Base-by-base conservation (phyloP, 1,140 invertebrate species). In the Drosophila rhopaloa region DNA sequence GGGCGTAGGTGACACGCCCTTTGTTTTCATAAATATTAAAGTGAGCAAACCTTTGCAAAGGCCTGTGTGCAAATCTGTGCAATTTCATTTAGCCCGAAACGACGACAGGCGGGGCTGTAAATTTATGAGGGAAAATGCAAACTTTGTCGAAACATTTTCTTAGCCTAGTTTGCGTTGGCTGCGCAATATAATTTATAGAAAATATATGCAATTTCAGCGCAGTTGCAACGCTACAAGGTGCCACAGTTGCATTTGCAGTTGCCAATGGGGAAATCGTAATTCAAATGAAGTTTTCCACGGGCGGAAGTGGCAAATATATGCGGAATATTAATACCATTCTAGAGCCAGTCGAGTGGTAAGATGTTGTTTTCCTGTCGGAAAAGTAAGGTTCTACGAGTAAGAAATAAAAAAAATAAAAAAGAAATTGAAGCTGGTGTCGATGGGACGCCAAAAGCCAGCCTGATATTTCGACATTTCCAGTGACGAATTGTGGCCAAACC, bases 1-100 rank as follows among this genome's bases (percentile, higher is more conserved):
- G 35, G 46, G 57, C 54, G 43, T 68, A 53, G 62, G 59, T 67
- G 63, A 76, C 76, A 76, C 46, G 76, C 71, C 79, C 70, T 70
- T 80, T 80, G 76, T 83, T 89, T 84, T 76, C 84, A 88, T 88
- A 83, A 88, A 88, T 88, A 88, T 88, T 88, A 88, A 89, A 88
- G 67, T 59, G 81, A 75, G 71, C 67, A 68, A 71, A 73, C 59
- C 65, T 74, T 83, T 78, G 62, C 58, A 44, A 43, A 76, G 48
- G 41, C 47, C 68, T 38, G 48, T 73, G 43, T 67, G 53, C 57
- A 84, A 84, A 79, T 82, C 79, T 68, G 35, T 56, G 57, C 79
- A 67, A 54, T 77, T 88, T 82, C 50, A 88, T 81, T 80, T 76
- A 53, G 63, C 43, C 27, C 35, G n/a, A 19, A 35, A 27, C 24